Evolutionary conservation across 2,888 invertebrate species (phyloP).

Genomic region (Drosophila parthenogenetica): DNA sequence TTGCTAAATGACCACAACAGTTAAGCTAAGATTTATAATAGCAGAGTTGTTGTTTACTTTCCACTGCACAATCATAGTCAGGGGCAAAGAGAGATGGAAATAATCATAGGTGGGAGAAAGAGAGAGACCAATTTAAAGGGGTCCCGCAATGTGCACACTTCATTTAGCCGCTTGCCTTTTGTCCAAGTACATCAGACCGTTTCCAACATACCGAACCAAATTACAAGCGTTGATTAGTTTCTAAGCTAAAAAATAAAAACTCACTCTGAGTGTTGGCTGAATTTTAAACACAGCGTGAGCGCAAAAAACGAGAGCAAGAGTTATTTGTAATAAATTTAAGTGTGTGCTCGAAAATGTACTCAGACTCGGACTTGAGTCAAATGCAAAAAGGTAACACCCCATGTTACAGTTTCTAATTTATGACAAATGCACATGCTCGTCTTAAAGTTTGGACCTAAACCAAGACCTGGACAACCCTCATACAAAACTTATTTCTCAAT

Average conservation of each 20-base stretch:
- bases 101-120: too few relatives aligned
- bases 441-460: constrained; percentile 62
- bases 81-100: background rate
- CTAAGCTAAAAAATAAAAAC: constrained; percentile 58
- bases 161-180: constrained; percentile 65
- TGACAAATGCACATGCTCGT: constrained; percentile 77
- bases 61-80: constrained; percentile 54
- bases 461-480: constrained; percentile 29
- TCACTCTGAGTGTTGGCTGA: constrained; percentile 19
- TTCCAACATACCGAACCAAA: constrained; percentile 32
- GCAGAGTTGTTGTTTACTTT: constrained; percentile 72
- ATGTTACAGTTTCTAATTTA: constrained; percentile 78
- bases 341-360: constrained; percentile 40
- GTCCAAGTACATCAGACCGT: constrained; percentile 43
- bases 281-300: constrained; percentile 25
- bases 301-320: constrained; percentile 55
- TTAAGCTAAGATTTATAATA: constrained; percentile 78
- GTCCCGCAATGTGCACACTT: constrained; percentile 65
- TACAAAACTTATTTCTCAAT: constrained; percentile 65
- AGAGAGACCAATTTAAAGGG: constrained; percentile 31
- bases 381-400: constrained; percentile 59
- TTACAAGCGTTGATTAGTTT: constrained; percentile 76
- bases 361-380: constrained; percentile 22
- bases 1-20: constrained; percentile 81
- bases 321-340: constrained; percentile 78